These are phyloP conservation scores for Sebastes glaucus DNA, from an alignment of 2,797 vertebrate species.

Conservation along the genomic window DNA sequence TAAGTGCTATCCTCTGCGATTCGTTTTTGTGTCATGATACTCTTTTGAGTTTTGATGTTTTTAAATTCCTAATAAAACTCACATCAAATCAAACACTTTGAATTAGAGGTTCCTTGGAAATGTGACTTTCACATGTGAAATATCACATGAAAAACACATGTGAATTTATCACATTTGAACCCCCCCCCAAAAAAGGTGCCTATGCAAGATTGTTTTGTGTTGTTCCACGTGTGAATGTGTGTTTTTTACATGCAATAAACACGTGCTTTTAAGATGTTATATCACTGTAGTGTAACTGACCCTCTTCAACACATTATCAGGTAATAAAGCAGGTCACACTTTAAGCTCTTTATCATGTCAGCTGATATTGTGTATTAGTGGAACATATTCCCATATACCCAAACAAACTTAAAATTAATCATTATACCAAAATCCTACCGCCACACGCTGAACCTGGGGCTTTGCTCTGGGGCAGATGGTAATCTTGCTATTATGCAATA, in stretches of 20 bases:
- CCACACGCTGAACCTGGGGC: neutral
- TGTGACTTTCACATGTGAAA: neutral
- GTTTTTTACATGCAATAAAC: neutral
- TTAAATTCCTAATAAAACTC: no score
- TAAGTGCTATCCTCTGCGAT: no score
- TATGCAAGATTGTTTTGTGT: fast-evolving
- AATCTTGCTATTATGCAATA: neutral
- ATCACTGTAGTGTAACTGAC: neutral
- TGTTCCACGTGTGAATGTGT: neutral
- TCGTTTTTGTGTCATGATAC: no score
- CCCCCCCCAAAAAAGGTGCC: no score
- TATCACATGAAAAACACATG: neutral
- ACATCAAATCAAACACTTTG: no score
- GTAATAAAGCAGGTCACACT: neutral
- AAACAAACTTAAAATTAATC: neutral
- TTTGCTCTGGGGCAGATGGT: neutral
- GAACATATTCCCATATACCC: neutral
- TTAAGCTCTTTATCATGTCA: neutral
- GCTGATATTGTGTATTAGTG: neutral
- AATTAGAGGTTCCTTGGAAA: neutral
- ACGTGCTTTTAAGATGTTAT: neutral
- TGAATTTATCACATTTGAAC: neutral
- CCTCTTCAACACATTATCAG: neutral
- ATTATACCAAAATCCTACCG: neutral
- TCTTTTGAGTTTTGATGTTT: fast-evolving